phyloP scores from a whole-genome alignment of 1,140 invertebrate genomes.

The Thaumatotibia leucotreta region DNA sequence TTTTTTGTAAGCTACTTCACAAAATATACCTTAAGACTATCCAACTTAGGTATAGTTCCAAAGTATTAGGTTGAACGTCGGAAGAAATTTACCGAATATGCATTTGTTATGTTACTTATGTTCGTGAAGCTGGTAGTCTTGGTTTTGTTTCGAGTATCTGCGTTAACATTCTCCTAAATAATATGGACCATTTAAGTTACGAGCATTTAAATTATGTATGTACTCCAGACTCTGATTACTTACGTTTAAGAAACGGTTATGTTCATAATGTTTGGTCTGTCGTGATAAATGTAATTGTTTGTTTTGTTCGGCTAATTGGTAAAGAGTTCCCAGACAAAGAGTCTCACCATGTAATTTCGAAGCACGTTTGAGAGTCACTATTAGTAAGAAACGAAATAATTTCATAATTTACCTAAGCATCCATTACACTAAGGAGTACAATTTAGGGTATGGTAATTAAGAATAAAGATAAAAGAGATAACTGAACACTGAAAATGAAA shows the following conservation, averaged over 20 bases:
- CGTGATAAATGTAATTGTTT: neutral
- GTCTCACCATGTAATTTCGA: too few species aligned
- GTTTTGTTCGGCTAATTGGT: too few species aligned
- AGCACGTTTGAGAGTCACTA: too few species aligned
- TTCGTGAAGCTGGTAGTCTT: neutral
- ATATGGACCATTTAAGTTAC: neutral
- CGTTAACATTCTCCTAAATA: conserved; percentile 1
- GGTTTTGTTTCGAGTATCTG: neutral
- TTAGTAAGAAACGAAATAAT: too few species aligned
- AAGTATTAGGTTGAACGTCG: neutral
- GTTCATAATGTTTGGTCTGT: neutral
- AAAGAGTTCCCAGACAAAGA: too few species aligned
- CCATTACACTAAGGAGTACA: too few species aligned
- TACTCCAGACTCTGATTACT: neutral
- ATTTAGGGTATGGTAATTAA: too few species aligned
- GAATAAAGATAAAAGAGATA: too few species aligned
- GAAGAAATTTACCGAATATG: neutral
- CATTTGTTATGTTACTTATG: neutral
- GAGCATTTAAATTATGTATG: neutral
- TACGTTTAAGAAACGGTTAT: neutral
- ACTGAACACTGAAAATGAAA: too few species aligned
- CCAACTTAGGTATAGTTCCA: neutral
- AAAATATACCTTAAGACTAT: neutral
- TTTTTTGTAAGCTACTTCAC: neutral
- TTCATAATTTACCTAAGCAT: too few species aligned